Base-by-base conservation (phyloP, 2,888 invertebrate species). In the Microctonus hyperodae region DNA sequence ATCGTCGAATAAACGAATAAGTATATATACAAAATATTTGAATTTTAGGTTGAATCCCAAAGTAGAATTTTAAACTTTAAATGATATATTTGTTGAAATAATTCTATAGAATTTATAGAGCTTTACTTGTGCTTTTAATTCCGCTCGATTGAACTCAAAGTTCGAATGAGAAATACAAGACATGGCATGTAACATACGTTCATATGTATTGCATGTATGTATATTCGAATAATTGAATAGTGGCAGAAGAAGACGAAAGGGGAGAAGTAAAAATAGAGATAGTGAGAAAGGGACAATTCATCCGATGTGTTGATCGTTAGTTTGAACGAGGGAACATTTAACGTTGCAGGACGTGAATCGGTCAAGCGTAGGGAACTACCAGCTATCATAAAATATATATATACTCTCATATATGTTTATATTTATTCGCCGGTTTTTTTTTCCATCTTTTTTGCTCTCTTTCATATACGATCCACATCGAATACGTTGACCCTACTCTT, bases 401-500 rank as follows among this genome's bases (percentile, higher is more conserved):
- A n/a, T n/a, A n/a, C n/a, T n/a, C 37, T 16, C 16, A 23, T 20
- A 7, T 48, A n/a, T 48, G 48, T 16, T 7, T 48, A 10, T 37
- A n/a, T 37, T 37, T 37, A 3, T n/a, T 31, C 7, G 3, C 7
- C 22, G 50, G 23, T 55, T 13, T 11, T 56, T 11, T 28, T n/a
- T 56, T 10, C 33, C 10, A n/a, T 55, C 16, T 16, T 33, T 11
- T 22, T 22, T 31, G 11, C 23, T 16, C 23, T 22, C 65, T 67
- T 59, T 65, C 50, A 20, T 28, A 72, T 78, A 78, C 73, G 73
- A 76, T 73, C 72, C 74, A 72, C 67, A 63, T 70, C 72, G 74
- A 77, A 78, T 74, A 78, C 78, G 74, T 80, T 78, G 78, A 78
- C 75, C 76, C 78, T 77, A 73, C 73, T 56, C 73, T 75, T 76